These are phyloP conservation scores for Erpetoichthys calabaricus DNA, from an alignment of 2,797 vertebrate genomes.

Conservation along the genomic window DNA sequence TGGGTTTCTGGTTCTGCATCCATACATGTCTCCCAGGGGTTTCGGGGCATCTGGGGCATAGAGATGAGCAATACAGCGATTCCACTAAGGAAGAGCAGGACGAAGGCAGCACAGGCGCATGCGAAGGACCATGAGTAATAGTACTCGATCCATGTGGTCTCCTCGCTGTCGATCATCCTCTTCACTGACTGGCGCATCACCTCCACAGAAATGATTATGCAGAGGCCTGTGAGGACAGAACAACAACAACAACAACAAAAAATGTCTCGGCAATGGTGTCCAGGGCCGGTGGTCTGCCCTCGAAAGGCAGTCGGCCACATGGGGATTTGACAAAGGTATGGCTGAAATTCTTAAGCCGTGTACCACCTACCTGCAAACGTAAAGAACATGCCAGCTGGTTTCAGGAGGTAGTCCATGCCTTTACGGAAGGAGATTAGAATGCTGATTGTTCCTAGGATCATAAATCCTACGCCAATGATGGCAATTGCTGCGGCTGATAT, in stretches of 20 bases:
- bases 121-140: conserved; percentile 85
- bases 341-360: too few relatives aligned
- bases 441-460: conserved; percentile 65
- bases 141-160: conserved; percentile 79
- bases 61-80: conserved; percentile 73
- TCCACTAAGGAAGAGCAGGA: conserved; percentile 75
- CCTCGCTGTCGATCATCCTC: conserved; percentile 86
- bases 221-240: conserved; percentile 59
- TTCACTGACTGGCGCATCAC: conserved; percentile 92
- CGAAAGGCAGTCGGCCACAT: too few relatives aligned
- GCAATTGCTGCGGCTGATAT: conserved; percentile 88
- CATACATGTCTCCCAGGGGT: conserved; percentile 96
- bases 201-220: conserved; percentile 81
- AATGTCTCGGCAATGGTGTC: neutral
- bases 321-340: too few relatives aligned
- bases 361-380: conserved; percentile 67
- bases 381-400: conserved; percentile 87
- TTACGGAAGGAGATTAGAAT: conserved; percentile 59
- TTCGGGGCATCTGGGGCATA: conserved; percentile 87
- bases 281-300: too few relatives aligned
- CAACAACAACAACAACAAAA: neutral
- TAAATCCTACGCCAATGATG: conserved; percentile 77
- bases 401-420: conserved; percentile 73
- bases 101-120: conserved; percentile 71
- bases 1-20: conserved; percentile 73